Base-by-base conservation (phyloP, 2,113 vertebrate species). In the Pollimyrus isidori region DNA sequence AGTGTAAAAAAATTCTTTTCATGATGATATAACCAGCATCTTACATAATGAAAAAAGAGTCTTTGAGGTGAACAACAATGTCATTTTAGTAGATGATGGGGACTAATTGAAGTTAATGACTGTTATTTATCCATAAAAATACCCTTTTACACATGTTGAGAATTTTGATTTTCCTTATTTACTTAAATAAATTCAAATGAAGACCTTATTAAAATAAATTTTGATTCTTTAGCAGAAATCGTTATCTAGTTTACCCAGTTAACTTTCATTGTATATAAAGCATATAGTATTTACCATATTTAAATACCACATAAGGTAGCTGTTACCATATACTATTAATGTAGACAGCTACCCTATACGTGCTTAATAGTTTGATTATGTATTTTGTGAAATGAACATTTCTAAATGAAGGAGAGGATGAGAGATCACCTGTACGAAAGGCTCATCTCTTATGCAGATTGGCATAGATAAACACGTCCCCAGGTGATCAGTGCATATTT, bases 391-490 rank as follows among this genome's bases (percentile, higher is more conserved):
- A 35, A 52, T 30, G 9, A 53, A 9, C n/a, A 35, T 53, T 48
- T 7, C 49, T 7, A 30, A 52, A 52, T 0, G 10, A 46, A 17
- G 30, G 30, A 9, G 76, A 87, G 26, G 30, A 39, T n/a, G 76
- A 87, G 45, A n/a, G 15, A 50, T 30, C 26, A 50, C 65, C 19
- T 21, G 45, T 82, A 48, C n/a, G 23, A 80, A 62, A 85, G 9
- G 21, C 88, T 23, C 50, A n/a, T 23, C 50, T 89, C 39, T 83
- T 53, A 52, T 62, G 76, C 30, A 83, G 50, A 89, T 89, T 89
- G 62, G 48, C 2, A 0, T 5, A 30, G 69, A 53, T 49, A 13
- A 42, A 58, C 7, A 76, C 52, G 52, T 15, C 23, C 73, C 19
- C 7, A 10, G 83, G 53, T 26, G 26, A 53, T 53, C 49, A 35